Percentiles rank a stretch among this genome's conserved stretches.
Evolutionary conservation across 2,113 vertebrate genomes (phyloP).

Genomic region (Danio rerio): GRCz12tu NC_133176.1:38254001-38254500

Average conservation of each 20-base stretch:
- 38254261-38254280: slow-evolving; percentile 13
- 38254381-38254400: not conserved
- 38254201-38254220: slow-evolving; percentile 14
- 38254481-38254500: too few species aligned
- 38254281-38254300: not conserved
- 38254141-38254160: slow-evolving; percentile 45
- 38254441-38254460: not conserved
- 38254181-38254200: not conserved
- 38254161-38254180: slow-evolving; percentile 53
- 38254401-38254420: not conserved
- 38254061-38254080: not conserved
- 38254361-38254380: not conserved
- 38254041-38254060: too few species aligned
- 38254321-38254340: not conserved
- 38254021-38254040: too few species aligned
- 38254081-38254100: slow-evolving; percentile 50
- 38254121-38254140: slow-evolving; percentile 25
- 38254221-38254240: not conserved
- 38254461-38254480: not conserved
- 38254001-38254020: not conserved
- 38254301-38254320: slow-evolving; percentile 14
- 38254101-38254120: not conserved
- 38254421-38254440: not conserved
- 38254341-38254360: slow-evolving; percentile 8
- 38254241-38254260: not conserved